Conservation (phyloP, 2,113 vertebrate genomes). For the Arothron firmamentum region DNA sequence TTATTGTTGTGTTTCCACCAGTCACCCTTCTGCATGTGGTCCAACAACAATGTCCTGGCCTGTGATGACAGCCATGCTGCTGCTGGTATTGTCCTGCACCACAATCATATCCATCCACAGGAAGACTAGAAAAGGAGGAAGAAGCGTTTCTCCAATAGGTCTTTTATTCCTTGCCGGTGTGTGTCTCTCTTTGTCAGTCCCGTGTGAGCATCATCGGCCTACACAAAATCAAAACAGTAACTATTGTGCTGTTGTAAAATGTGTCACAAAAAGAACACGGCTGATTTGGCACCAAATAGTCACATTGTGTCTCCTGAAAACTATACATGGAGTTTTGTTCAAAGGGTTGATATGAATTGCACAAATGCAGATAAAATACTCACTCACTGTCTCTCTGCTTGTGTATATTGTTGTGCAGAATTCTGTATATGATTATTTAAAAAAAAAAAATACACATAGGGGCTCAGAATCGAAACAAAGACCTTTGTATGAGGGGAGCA, state of each 20-base stretch:
- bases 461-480: too few relatives aligned
- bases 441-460: too few relatives aligned
- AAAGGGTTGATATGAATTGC: not conserved
- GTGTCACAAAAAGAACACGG: too few relatives aligned
- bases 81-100: constrained; percentile 55
- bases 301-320: too few relatives aligned
- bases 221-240: not conserved
- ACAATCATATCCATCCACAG: constrained; percentile 45
- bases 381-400: too few relatives aligned
- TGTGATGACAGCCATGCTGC: constrained; percentile 54
- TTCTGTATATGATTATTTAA: too few relatives aligned
- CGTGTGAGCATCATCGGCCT: not conserved
- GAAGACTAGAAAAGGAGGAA: constrained; percentile 34
- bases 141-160: constrained; percentile 37
- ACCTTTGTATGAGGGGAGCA: too few relatives aligned
- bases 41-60: constrained; percentile 20
- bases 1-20: constrained; percentile 31
- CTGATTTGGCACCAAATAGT: too few relatives aligned
- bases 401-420: too few relatives aligned
- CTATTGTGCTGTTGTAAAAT: not conserved
- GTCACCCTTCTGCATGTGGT: constrained; percentile 15
- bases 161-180: constrained; percentile 8
- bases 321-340: not conserved
- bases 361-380: not conserved
- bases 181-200: constrained; percentile 7